A percentile compares a stretch with the other conserved stretches of the same genome.
These are phyloP conservation scores for Drosophila algonquin DNA, from an alignment of 2,888 invertebrate species.

Conservation along the genomic window DNA sequence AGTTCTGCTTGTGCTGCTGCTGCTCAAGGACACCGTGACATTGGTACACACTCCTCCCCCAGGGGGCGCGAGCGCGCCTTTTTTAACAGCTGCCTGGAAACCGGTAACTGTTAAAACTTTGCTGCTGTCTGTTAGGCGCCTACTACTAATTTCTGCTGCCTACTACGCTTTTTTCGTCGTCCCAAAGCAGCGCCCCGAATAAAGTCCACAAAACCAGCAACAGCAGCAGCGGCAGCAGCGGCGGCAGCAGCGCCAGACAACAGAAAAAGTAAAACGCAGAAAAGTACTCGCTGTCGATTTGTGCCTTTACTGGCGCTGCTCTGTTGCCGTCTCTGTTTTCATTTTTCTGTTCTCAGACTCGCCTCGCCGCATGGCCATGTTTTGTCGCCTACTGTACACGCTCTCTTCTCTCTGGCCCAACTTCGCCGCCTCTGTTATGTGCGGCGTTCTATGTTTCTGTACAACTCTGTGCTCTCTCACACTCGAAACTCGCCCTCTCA, in stretches of 20 bases:
- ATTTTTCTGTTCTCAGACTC: slow-evolving; percentile 48
- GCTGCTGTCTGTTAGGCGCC: neutral
- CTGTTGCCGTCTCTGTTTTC: slow-evolving; percentile 52
- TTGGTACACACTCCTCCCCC: slow-evolving; percentile 19
- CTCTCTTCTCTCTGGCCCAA: slow-evolving; percentile 24
- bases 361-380: slow-evolving; percentile 66
- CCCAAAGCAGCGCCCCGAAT: slow-evolving; percentile 4
- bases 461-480: slow-evolving; percentile 39
- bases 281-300: slow-evolving; percentile 21
- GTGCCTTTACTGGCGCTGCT: slow-evolving; percentile 11
- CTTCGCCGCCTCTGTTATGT: slow-evolving; percentile 49
- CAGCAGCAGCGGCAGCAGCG: neutral
- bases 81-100: slow-evolving; percentile 36
- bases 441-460: slow-evolving; percentile 62
- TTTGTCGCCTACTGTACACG: slow-evolving; percentile 81
- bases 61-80: slow-evolving; percentile 15
- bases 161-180: slow-evolving; percentile 9
- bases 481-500: neutral
- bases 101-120: slow-evolving; percentile 18
- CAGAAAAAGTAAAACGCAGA: slow-evolving; percentile 28
- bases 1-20: slow-evolving; percentile 48
- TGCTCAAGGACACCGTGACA: slow-evolving; percentile 70
- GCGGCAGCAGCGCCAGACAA: slow-evolving; percentile 14
- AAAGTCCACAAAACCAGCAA: slow-evolving; percentile 11
- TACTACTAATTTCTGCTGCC: slow-evolving; percentile 22